A percentile compares a stretch with the other conserved stretches of the same genome.
These are phyloP conservation scores for Antigone vipio DNA, from an alignment of 2,113 vertebrate genomes.

Conservation along the genomic window DNA sequence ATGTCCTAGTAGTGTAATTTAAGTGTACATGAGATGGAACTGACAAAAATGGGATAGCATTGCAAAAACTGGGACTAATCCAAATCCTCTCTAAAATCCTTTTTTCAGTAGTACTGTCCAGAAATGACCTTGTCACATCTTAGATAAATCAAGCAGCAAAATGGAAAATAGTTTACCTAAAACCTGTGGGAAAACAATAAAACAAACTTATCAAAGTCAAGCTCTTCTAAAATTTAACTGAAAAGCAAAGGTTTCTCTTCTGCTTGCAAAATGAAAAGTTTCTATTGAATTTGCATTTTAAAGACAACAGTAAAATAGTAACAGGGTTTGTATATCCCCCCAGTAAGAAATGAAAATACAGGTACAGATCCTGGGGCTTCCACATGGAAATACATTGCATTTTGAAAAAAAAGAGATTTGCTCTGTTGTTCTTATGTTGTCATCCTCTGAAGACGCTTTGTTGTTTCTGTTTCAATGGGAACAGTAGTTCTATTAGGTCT, in stretches of 20 bases:
- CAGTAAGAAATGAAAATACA: not conserved
- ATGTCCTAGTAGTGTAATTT: not conserved
- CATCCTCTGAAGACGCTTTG: not conserved
- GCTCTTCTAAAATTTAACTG: not conserved
- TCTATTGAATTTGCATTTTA: not conserved
- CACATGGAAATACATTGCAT: not conserved
- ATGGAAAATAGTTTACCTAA: conserved; percentile 1
- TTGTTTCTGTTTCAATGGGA: not conserved
- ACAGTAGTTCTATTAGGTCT: not conserved
- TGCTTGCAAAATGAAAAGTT: not conserved
- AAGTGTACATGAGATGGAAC: not conserved
- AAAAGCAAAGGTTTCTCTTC: not conserved
- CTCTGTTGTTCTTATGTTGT: not conserved
- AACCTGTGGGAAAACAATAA: not conserved
- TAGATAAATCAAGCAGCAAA: not conserved
- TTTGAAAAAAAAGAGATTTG: not conserved
- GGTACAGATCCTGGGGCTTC: not conserved
- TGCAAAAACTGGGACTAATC: not conserved
- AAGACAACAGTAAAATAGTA: not conserved
- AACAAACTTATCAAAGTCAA: not conserved
- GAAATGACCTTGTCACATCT: not conserved
- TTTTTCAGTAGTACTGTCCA: not conserved
- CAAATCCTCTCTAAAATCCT: not conserved
- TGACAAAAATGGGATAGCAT: not conserved
- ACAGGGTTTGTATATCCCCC: not conserved